Conservation (phyloP, 2,888 invertebrate genomes). For the Xylocampa areola region DNA sequence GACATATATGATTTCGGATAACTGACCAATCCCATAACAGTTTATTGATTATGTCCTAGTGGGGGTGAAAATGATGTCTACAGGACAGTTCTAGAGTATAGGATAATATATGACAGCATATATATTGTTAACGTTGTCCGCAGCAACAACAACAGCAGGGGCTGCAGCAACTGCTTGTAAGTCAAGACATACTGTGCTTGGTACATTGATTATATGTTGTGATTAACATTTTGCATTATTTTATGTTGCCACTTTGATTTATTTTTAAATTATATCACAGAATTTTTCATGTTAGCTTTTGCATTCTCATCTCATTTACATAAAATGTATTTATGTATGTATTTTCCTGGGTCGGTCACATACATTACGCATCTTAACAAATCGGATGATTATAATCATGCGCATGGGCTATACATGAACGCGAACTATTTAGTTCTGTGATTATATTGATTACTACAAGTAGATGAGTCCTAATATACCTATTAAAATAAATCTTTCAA, state of each 20-base stretch:
- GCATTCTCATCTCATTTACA: constrained; percentile 56
- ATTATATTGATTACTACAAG: no score
- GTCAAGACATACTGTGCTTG: constrained; percentile 87
- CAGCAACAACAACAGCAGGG: constrained; percentile 98
- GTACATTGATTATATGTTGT: constrained; percentile 80
- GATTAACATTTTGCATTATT: constrained; percentile 76
- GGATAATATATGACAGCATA: constrained; percentile 43
- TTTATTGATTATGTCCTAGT: not conserved
- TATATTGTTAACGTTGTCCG: constrained; percentile 81
- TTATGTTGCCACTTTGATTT: constrained; percentile 62
- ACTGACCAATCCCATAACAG: not conserved
- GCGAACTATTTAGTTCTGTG: no score
- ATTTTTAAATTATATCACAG: constrained; percentile 44
- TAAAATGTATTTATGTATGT: constrained; percentile 2
- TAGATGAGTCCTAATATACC: no score
- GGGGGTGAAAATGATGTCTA: not conserved
- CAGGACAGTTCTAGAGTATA: constrained; percentile 11
- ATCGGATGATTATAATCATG: no score
- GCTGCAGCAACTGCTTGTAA: constrained; percentile 97
- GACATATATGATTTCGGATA: not conserved
- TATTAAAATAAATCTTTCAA: no score
- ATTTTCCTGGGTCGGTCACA: not conserved
- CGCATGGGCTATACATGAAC: no score
- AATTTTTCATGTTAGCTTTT: constrained; percentile 56
- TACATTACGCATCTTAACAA: not conserved